phyloP scores from a whole-genome alignment of 2,888 invertebrate genomes.

The Diarsia rubi region DNA sequence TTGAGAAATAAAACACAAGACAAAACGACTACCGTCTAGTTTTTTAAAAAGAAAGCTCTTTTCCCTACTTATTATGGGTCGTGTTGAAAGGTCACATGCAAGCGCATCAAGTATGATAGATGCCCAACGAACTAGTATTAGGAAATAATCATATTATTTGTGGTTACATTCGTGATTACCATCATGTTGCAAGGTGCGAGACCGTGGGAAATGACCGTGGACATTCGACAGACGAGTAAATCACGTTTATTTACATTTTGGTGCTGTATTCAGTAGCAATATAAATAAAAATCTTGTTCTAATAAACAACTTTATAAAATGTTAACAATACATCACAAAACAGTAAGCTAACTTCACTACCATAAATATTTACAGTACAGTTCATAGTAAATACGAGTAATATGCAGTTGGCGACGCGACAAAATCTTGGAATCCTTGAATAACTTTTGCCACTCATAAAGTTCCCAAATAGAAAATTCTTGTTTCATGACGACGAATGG shows the following conservation, averaged over 20 bases:
- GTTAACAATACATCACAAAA: not conserved
- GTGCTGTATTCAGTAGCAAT: constrained; percentile 14
- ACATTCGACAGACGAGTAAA: constrained; percentile 29
- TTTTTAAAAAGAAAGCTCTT: constrained; percentile 24
- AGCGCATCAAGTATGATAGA: constrained; percentile 53
- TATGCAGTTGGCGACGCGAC: constrained; percentile 66
- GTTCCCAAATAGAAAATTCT: constrained; percentile 83
- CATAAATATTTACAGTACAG: constrained; percentile 31
- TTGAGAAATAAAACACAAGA: not conserved
- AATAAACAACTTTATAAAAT: not conserved
- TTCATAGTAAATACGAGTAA: constrained; percentile 45
- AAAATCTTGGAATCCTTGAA: constrained; percentile 69
- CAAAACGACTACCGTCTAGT: not conserved
- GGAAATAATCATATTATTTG: constrained; percentile 59
- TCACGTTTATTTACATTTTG: constrained; percentile 31
- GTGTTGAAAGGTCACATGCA: constrained; percentile 50
- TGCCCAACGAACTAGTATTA: constrained; percentile 51
- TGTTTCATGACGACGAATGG: constrained; percentile 77
- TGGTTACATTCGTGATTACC: constrained; percentile 63
- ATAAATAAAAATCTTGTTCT: not conserved
- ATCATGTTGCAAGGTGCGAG: constrained; percentile 36
- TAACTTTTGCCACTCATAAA: constrained; percentile 71
- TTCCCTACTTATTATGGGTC: constrained; percentile 28
- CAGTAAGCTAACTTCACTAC: constrained; percentile 10
- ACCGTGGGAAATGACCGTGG: constrained; percentile 63